Evolutionary conservation across 2,113 vertebrate genomes (phyloP), one percentile per base, ranked within the genome.

Genomic region (Gallinago undulata): DNA sequence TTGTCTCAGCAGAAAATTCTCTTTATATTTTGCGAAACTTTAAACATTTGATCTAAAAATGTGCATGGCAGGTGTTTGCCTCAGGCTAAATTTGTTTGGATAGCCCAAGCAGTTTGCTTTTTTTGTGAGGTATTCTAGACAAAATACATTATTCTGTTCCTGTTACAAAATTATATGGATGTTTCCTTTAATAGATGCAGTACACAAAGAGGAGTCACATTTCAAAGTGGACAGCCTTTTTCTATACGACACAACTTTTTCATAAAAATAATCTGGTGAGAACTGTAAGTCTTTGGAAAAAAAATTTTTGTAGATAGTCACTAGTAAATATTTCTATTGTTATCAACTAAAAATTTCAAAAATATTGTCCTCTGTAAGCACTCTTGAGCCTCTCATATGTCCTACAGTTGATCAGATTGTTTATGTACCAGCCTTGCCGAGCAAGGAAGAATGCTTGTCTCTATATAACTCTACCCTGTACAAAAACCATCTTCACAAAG

Each of bases 31-130:
- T 82, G 47, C n/a, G 82, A 79, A 69, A 96, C 35, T 90, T 85
- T 66, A 59, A 67, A 69, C 7, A 76, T 90, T 86, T 80, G 41
- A 77, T 86, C 63, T 89, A 77, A 95, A 93, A 94, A 55, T 88
- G 37, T 50, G 6, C 50, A 37, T 79, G 50, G 55, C 84, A 93
- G 84, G 78, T 96, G 78, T 88, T 94, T 73, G 59, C 78, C 67
- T 87, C 10, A 69, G 78, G 81, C 45, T 73, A 28, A 55, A 62
- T 80, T 69, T 37, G 2, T 82, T 78, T 91, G 82, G 67, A 48
- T 83, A 93, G 24, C n/a, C 81, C 35, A 94, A 47, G 35, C 3
- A 57, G 33, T 48, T 91, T 75, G 35, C 2, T 9, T 66, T 35
- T 76, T 77, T 51, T 39, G 39, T 62, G 7, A 73, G 57, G 27